Base-by-base conservation (phyloP, 2,113 vertebrate genomes). In the Pituophis catenifer region DNA sequence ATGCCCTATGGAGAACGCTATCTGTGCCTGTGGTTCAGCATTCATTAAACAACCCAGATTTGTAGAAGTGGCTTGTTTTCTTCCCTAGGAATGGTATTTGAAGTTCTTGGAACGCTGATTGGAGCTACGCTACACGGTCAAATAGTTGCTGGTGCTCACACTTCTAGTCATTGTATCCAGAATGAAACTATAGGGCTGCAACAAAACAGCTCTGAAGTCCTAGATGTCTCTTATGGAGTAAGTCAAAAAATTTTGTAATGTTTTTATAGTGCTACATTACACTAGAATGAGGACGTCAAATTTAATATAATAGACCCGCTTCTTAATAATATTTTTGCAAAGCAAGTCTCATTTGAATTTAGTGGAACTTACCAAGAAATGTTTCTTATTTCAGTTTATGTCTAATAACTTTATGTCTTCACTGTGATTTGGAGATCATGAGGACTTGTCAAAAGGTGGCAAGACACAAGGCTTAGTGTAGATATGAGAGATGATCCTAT, bases 111-210 rank as follows among this genome's bases (percentile, higher is more conserved):
- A 53, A 99, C 99, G 0, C 97, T 99, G 91, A 94, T 99, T 95
- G 99, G 99, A 92, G 99, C 99, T 29, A 97, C 99, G 1, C 96
- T 99, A 92, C 99, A 99, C 21, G 99, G 99, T 0, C 98, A 99
- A 96, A 98, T 99, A 6, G 99, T 99, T 91, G 98, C 99, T 6
- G 98, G 98, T 0, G 99, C 98, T 95, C 99, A 99, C 86, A 96
- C 94, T 26, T 96, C 95, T 75, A 93, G 95, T 44, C 93, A 94
- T 90, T 99, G 99, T 96, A 93, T 92, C 1, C 57, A 93, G 23
- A 95, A 96, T 96, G 92, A 96, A 93, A 94, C 96, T 21, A 95
- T 89, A 94, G 98, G 98, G 7, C 65, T 86, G 23, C 93, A 90
- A 89, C 88, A 96, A 5, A 95, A 96, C 44, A 2, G 13, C 94